These are phyloP conservation scores for Chymomyza caudatula DNA, from an alignment of 2,888 invertebrate species.

Conservation along the genomic window DNA sequence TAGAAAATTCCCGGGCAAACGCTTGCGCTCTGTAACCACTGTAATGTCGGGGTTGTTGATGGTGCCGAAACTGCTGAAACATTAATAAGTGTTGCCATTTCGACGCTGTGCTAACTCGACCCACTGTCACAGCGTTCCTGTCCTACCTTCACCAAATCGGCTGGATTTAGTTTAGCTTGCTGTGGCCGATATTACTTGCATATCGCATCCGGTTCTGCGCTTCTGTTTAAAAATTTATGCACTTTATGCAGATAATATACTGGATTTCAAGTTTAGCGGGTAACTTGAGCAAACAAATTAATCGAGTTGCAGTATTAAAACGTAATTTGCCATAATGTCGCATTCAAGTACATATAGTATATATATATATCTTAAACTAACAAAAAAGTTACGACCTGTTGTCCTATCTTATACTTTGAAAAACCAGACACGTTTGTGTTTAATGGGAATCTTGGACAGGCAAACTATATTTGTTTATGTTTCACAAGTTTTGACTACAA, in stretches of 20 bases:
- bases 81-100: conserved; percentile 72
- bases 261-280: background rate
- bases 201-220: background rate
- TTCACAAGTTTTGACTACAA: no score
- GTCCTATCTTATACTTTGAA: no score
- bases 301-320: no score
- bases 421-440: no score
- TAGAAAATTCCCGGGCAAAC: conserved; percentile 78
- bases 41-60: conserved; percentile 21
- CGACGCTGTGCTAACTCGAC: background rate
- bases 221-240: background rate
- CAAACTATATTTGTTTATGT: no score
- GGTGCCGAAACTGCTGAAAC: conserved; percentile 52
- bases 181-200: background rate
- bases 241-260: background rate
- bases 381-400: no score
- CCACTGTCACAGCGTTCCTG: background rate
- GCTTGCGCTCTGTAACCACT: conserved; percentile 75
- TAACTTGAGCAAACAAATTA: no score
- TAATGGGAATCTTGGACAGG: no score
- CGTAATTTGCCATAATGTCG: no score
- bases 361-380: no score
- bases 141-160: background rate
- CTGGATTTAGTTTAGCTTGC: background rate
- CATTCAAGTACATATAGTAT: no score